Evolutionary conservation across 1,140 invertebrate genomes (phyloP), one percentile per base, ranked within the genome.

Genomic region (Caenorhabditis tropicalis): DNA sequence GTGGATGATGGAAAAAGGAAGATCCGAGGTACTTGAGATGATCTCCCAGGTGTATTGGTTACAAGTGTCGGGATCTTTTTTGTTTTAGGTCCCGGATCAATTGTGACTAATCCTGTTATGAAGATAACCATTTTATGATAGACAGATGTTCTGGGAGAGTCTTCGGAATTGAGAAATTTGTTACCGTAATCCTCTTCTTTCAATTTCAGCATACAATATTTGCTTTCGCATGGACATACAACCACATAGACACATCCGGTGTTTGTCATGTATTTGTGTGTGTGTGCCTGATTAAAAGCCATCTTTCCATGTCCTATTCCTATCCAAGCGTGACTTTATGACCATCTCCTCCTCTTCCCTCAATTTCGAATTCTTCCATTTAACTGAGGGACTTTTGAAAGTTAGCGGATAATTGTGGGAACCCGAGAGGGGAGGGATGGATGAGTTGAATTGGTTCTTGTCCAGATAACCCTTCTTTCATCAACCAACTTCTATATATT

Each of bases 241-340:
- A 16, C 16, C n/a, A 74, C 21, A 74, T 21, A 39, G 5, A 43
- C n/a, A 74, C 65, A 74, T 74, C 65, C 65, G 36, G 65, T 74
- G 65, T 74, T 74, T 74, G 65, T 74, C 65, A 43, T 74, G 36
- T 74, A 33, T 39, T 29, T 46, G 65, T 74, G 65, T 39, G 65
- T 74, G 65, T 74, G 65, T 74, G 65, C 65, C 65, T 74, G 65
- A 74, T 74, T 74, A 74, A 74, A 74, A 74, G 36, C 65, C 65
- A 74, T 74, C 65, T 74, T 31, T 74, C 65, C 65, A 74, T 74
- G 65, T 74, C 65, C 65, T 43, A 43, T 74, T 46, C 6, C 65
- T 46, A 43, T 74, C 65, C 65, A 74, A 12, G 65, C 65, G 65
- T 74, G 65, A 74, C 65, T 74, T 74, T 74, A 74, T 46, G 65